phyloP scores from a whole-genome alignment of 2,797 vertebrate genomes.

The Argentina silus region DNA sequence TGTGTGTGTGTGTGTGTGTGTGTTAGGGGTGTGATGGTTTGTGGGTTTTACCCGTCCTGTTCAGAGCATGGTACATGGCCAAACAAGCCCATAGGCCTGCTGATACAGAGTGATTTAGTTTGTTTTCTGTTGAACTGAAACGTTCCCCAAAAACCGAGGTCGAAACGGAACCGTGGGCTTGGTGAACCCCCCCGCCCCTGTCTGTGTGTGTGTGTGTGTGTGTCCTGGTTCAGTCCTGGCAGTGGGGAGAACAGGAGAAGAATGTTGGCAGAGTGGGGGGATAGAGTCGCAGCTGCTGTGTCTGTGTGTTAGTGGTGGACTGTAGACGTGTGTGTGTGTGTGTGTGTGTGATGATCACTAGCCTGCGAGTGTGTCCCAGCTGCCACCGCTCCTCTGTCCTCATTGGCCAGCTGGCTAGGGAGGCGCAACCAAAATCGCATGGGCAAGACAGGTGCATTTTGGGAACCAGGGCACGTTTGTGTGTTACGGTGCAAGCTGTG shows the following conservation, averaged over 20 bases:
- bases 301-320: background rate
- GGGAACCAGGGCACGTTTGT: slow-evolving; percentile 3
- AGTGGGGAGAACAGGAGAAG: slow-evolving; percentile 50
- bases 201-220: slow-evolving; percentile 6
- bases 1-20: slow-evolving; percentile 18
- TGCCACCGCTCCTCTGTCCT: slow-evolving; percentile 41
- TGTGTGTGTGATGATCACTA: slow-evolving; percentile 26
- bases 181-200: no score
- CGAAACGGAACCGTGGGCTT: background rate
- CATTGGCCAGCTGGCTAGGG: slow-evolving; percentile 35
- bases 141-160: no score
- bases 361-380: slow-evolving; percentile 37
- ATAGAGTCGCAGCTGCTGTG: slow-evolving; percentile 57
- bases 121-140: no score
- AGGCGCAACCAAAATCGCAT: background rate
- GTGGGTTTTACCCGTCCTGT: no score
- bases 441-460: slow-evolving; percentile 59
- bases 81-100: no score
- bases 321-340: background rate
- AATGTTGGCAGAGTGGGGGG: slow-evolving; percentile 64
- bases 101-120: no score
- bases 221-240: slow-evolving; percentile 56
- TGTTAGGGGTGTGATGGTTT: background rate
- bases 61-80: no score
- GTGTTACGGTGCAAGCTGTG: no score